Evolutionary conservation across 2,797 vertebrate species (phyloP), one percentile per base, ranked within the genome.

Genomic region (Eulemur rubriventer): DNA sequence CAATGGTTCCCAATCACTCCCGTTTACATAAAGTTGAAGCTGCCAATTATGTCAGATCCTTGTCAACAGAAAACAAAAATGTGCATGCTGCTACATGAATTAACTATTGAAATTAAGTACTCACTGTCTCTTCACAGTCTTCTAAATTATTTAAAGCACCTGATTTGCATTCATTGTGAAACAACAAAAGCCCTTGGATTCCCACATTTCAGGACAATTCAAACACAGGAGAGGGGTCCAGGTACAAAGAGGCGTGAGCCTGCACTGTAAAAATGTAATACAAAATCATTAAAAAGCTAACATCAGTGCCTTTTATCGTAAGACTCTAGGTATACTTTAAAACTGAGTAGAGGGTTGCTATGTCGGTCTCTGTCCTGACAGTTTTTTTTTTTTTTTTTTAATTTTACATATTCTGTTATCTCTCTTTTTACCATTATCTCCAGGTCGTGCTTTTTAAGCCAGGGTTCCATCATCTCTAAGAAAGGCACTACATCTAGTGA

Each of bases 61-160:
- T 85, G 57, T 94, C 78, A 93, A 92, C 38, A 96, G 87, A 88
- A 96, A 91, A 85, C 55, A 95, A 93, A 94, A 96, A 26, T 81
- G 59, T 76, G 75, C 61, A 73, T 75, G 52, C 88, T 83, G 57
- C 69, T 89, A 26, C 46, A 59, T 43, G 86, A 86, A 93, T 76
- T 96, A 93, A 94, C 87, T 96, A 72, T 28, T 94, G 85, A 94
- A 91, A 95, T 96, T 61, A 96, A 83, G 63, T 38, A 91, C 10
- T 93, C 70, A 4, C 35, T 61, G 33, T 67, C 80, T 96, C 69
- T 78, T 41, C 55, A 85, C 5, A 83, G 57, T n/a, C 65, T 88
- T 87, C 57, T 70, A 92, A 96, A 93, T 91, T 89, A 95, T 84
- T 89, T 90, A 87, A 93, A 93, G 82, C 33, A 76, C 76, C 46